A percentile compares a stretch with the other conserved stretches of the same genome.
phyloP scores from a whole-genome alignment of 2,888 invertebrate genomes.

The Watsonalla cultraria region DNA sequence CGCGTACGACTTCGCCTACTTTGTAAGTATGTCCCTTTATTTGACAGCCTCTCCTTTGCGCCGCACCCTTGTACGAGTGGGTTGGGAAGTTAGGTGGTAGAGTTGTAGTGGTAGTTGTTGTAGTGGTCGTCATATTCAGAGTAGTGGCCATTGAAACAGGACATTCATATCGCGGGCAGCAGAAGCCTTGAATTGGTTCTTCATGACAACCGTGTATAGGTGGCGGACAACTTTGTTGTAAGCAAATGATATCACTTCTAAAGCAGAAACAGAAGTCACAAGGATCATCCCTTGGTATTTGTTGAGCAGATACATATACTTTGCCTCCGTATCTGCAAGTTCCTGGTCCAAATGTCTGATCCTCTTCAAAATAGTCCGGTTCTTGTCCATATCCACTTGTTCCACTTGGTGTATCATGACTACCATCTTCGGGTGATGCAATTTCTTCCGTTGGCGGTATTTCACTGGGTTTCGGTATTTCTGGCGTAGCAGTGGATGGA shows the following conservation, averaged over 20 bases:
- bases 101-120: slow-evolving; percentile 91
- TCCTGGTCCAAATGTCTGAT: slow-evolving; percentile 90
- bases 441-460: slow-evolving; percentile 53
- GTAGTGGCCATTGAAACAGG: slow-evolving; percentile 92
- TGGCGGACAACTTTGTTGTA: slow-evolving; percentile 96
- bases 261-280: slow-evolving; percentile 99
- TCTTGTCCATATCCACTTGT: slow-evolving; percentile 67
- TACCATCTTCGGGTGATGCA: slow-evolving; percentile 51
- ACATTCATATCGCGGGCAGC: slow-evolving; percentile 96
- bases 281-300: slow-evolving; percentile 95
- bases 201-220: slow-evolving; percentile 95
- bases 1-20: slow-evolving; percentile 90
- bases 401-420: slow-evolving; percentile 56
- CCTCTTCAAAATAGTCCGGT: slow-evolving; percentile 87
- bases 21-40: slow-evolving; percentile 90
- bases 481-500: slow-evolving; percentile 32
- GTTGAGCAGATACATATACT: slow-evolving; percentile 95
- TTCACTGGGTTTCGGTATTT: slow-evolving; percentile 51
- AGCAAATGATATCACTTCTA: slow-evolving; percentile 95
- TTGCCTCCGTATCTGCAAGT: slow-evolving; percentile 95
- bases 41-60: slow-evolving; percentile 88
- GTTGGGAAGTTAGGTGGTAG: slow-evolving; percentile 90
- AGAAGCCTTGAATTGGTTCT: slow-evolving; percentile 95
- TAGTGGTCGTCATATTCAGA: slow-evolving; percentile 90
- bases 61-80: slow-evolving; percentile 87